phyloP scores from a whole-genome alignment of 2,797 vertebrate species.

The Salarias fasciatus region DNA sequence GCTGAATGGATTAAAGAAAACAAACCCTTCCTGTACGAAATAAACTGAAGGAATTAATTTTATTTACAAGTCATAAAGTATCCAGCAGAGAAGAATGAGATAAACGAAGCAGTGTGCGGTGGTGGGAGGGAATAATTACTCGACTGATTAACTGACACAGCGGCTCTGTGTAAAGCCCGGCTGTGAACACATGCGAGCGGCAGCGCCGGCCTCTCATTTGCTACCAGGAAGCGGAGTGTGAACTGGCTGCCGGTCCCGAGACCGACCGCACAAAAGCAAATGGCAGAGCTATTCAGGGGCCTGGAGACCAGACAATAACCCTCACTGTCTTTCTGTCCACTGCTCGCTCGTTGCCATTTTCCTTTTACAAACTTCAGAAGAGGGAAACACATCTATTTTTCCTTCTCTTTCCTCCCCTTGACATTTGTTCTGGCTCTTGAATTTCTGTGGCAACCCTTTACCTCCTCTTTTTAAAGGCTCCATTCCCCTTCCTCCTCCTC shows the following conservation, averaged over 20 bases:
- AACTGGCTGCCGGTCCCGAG: conserved; percentile 11
- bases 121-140: not conserved
- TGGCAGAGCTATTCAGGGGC: conserved; percentile 37
- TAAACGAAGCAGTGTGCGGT: no score
- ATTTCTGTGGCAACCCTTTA: conserved; percentile 29
- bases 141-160: no score
- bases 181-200: conserved; percentile 1
- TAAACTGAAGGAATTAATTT: no score
- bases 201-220: not conserved
- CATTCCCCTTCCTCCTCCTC: not conserved
- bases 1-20: no score
- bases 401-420: conserved; percentile 40
- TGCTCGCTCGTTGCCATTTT: conserved; percentile 47
- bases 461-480: not conserved
- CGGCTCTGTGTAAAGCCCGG: conserved; percentile 1
- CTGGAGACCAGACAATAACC: conserved; percentile 53
- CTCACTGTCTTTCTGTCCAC: conserved; percentile 39
- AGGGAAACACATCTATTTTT: conserved; percentile 1
- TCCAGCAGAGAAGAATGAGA: no score
- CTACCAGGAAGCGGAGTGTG: conserved; percentile 26
- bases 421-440: conserved; percentile 58
- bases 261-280: conserved; percentile 46
- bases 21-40: no score
- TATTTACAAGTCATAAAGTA: no score
- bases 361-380: conserved; percentile 44